Base-by-base conservation (phyloP, 2,888 invertebrate species). In the Orthonevra nobilis region DNA sequence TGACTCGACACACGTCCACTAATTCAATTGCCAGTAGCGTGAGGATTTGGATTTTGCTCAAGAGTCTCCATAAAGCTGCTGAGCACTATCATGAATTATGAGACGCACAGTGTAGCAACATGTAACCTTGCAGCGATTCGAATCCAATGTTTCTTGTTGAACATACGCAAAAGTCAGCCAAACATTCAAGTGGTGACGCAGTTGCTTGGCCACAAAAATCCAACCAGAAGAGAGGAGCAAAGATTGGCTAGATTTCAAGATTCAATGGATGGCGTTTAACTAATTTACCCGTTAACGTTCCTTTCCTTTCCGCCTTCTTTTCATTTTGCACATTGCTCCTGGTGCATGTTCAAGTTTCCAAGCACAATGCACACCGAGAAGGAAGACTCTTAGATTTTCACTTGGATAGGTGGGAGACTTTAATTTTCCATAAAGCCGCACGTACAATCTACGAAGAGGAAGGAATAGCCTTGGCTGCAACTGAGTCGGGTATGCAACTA, bases 251-350 rank as follows among this genome's bases (percentile, higher is more conserved):
- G 38, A 64, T 50, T 14, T 32, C 20, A 10, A 46, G 28, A 63
- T 26, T 38, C 44, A 56, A 40, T 72, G 77, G 56, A 66, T 72
- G 64, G 63, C 44, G 63, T 77, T 72, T 77, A 77, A 64, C 77
- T 79, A 79, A 79, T 79, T 79, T 79, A 66, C 52, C 72, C 58
- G 64, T 66, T 72, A 79, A 64, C 30, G 60, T 72, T 52, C 46
- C 34, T 52, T 69, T 9, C 28, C 26, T 32, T 23, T 23, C 5
- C 5, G 23, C 5, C 34, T 48, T n/a, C 50, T 34, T 30, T n/a
- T n/a, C n/a, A n/a, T n/a, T n/a, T n/a, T n/a, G n/a, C n/a, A n/a
- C n/a, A n/a, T n/a, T n/a, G n/a, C n/a, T n/a, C n/a, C n/a, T n/a
- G n/a, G n/a, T n/a, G n/a, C 15, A 17, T 38, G 15, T 36, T 26